phyloP scores from a whole-genome alignment of 2,113 vertebrate species.

The Rhynchopsitta pachyrhyncha region DNA sequence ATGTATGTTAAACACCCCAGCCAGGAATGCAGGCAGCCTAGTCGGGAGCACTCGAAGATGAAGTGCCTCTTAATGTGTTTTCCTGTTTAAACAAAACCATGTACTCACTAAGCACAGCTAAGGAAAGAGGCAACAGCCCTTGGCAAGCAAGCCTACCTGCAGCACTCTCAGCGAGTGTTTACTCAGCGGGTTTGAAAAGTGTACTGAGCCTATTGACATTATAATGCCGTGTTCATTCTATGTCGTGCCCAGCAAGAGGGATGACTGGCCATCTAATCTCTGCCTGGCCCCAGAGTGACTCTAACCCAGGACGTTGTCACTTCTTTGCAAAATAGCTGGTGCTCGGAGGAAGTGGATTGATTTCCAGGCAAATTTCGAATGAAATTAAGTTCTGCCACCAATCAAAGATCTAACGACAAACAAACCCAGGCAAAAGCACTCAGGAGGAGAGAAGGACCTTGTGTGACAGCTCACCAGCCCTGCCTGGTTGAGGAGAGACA shows the following conservation, averaged over 20 bases:
- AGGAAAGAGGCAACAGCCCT: conserved; percentile 7
- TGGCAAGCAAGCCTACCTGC: not conserved
- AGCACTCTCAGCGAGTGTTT: rapidly evolving
- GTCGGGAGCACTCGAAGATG: conserved; percentile 26
- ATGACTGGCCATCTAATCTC: not conserved
- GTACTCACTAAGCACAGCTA: not conserved
- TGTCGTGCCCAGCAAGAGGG: not conserved
- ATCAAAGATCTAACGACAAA: not conserved
- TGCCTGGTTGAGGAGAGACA: not conserved
- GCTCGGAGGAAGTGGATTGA: not conserved
- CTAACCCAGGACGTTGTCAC: rapidly evolving
- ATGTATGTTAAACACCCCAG: not conserved
- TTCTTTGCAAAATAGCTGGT: not conserved
- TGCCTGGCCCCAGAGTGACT: not conserved
- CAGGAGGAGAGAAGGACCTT: not conserved
- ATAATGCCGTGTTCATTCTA: rapidly evolving
- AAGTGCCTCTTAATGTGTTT: conserved; percentile 50
- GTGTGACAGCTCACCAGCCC: not conserved
- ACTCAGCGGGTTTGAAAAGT: not conserved
- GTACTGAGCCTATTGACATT: not conserved
- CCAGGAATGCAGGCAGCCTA: conserved; percentile 1
- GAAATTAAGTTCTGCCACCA: not conserved
- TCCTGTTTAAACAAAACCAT: conserved; percentile 49
- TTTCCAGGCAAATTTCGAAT: not conserved
- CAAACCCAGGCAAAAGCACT: not conserved